Base-by-base conservation (phyloP, 2,888 invertebrate genomes). In the Cosmorhoe ocellata region DNA sequence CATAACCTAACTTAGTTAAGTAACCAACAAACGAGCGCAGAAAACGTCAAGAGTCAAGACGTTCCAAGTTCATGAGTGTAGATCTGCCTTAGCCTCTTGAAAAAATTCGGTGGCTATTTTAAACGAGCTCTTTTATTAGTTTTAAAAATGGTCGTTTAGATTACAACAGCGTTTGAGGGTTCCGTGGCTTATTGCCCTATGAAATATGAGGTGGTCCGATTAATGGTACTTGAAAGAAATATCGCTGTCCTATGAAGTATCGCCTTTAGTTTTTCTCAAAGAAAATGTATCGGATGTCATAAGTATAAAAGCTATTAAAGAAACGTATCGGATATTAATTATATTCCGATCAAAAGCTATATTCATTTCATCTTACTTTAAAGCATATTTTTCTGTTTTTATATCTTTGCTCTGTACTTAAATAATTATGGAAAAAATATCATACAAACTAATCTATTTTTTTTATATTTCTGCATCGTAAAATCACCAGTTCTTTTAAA, bases 91-190 rank as follows among this genome's bases (percentile, higher is more conserved):
- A 65, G 64, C 67, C 82, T 79, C 85, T 84, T 74, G 81, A 86
- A 79, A 79, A 79, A 65, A 81, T 84, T 83, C 85, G 81, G 88
- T 85, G 82, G 89, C 87, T 89, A 88, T 89, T 88, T 88, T 77
- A 77, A 87, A 86, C 85, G 80, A 81, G 75, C 76, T 80, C 76
- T 87, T 88, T 88, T 88, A 89, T 87, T 87, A 85, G 86, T 84
- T 88, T 84, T 84, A 85, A 87, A 89, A 84, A 85, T 79, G 88
- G 84, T 84, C 84, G 87, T 88, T 90, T 84, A 90, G 89, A 90
- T 89, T 87, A 88, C 76, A 71, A 60, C 64, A 62, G 76, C 74
- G 73, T 81, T 74, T 72, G 79, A 76, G 78, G 79, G 77, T 73
- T 75, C 71, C 64, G 73, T 76, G 74, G 79, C 79, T 84, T 84